Base-by-base conservation (phyloP, 1,140 invertebrate genomes). In the Leptonema lineaticorne region DNA sequence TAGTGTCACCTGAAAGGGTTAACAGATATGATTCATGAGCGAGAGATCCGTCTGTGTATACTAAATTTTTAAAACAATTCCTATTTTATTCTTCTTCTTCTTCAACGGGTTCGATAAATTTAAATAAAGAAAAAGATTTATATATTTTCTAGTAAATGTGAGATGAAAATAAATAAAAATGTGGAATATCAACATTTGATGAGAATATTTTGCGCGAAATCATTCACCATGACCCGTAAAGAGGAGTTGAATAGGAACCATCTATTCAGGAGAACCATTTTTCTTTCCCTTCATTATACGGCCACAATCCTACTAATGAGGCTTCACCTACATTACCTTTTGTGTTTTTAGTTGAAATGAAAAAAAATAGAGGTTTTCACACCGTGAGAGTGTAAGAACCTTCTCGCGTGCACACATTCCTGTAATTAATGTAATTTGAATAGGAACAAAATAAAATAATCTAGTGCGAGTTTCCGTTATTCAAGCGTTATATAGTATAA, bases 281-380 rank as follows among this genome's bases (percentile, higher is more conserved):
- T 62, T 33, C 24, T 62, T 62, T 58, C 56, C 26, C 56, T 58
- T 14, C n/a, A n/a, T n/a, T n/a, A 24, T 11, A 45, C 37, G 37
- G 37, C 50, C 37, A 45, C 59, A 62, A 62, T 62, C 59, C 59
- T 24, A 37, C 59, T 62, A 62, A 62, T 62, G 59, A 62, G 59
- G 59, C 30, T 22, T 62, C 59, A 62, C 59, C 56, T 58, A 22
- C 20, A 27, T 26, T 53, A n/a, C 56, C 59, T 33, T 53, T 53
- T 26, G 22, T 53, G 50, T 26, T 4, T 26, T 26, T 53, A 7
- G 18, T 7, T 7, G 50, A 26, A 26, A 18, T 11, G 50, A 22
- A 41, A 41, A 11, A 41, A 41, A 41, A 41, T 14, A 16, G 37
- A 41, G 11, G 37, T 16, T 11, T 41, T 16, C 9, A 41, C 11